These are phyloP conservation scores for Cryptocheilus praepositus DNA, from an alignment of 2,888 invertebrate species.

Conservation along the genomic window DNA sequence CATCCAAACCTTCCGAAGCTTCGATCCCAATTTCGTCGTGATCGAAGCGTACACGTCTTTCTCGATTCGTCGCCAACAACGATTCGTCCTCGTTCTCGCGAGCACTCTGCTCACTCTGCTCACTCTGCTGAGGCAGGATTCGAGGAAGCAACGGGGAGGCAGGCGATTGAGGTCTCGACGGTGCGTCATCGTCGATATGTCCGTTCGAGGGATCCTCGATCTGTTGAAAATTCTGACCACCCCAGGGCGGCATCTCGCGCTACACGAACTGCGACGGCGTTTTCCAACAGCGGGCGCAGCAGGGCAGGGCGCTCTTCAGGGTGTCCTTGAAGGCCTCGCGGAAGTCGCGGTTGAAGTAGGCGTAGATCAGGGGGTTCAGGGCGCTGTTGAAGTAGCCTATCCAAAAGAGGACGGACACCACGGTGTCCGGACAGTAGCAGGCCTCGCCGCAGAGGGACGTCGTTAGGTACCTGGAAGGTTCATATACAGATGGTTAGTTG, in stretches of 20 bases:
- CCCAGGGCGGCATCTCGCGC: constrained; percentile 44
- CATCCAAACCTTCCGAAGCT: too few species aligned
- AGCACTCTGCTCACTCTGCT: too few species aligned
- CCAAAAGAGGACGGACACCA: constrained; percentile 88
- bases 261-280: constrained; percentile 81
- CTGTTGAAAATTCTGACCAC: too few species aligned
- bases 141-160: too few species aligned
- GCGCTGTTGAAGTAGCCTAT: constrained; percentile 98
- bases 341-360: constrained; percentile 97
- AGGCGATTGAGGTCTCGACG: too few species aligned
- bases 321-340: constrained; percentile 97
- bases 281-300: constrained; percentile 86
- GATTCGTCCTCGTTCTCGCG: too few species aligned
- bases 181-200: too few species aligned
- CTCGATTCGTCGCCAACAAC: too few species aligned
- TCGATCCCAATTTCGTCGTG: too few species aligned
- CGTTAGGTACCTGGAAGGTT: constrained; percentile 85
- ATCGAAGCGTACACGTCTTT: too few species aligned
- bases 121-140: too few species aligned
- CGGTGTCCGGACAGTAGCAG: constrained; percentile 81
- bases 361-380: constrained; percentile 95
- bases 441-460: constrained; percentile 87
- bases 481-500: constrained; percentile 23
- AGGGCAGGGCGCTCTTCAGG: constrained; percentile 89
- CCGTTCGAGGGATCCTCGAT: too few species aligned